These are phyloP conservation scores for Hycleus cichorii DNA, from an alignment of 1,140 invertebrate genomes.

Conservation along the genomic window DNA sequence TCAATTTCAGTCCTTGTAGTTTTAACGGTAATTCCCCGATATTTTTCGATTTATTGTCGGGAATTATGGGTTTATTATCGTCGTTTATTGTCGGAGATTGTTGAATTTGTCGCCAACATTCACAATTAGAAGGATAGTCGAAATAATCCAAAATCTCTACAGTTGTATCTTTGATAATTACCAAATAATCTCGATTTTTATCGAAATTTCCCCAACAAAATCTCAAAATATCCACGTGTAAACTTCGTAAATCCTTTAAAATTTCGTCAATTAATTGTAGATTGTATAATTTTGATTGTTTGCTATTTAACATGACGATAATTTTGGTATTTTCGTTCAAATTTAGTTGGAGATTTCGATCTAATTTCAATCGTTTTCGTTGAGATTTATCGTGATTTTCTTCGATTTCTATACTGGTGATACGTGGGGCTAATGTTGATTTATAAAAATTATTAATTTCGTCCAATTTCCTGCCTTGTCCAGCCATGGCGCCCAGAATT, in stretches of 20 bases:
- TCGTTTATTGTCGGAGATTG: background rate
- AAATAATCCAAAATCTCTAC: constrained; percentile 39
- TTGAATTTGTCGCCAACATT: constrained; percentile 17
- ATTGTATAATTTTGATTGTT: background rate
- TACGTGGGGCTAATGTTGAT: too few relatives aligned
- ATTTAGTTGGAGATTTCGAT: background rate
- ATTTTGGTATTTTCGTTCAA: background rate
- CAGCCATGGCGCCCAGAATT: constrained; percentile 62
- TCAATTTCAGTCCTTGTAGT: constrained; percentile 35
- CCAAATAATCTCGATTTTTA: constrained; percentile 42
- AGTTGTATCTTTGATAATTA: constrained; percentile 47
- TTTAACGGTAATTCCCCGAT: background rate
- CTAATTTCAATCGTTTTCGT: too few relatives aligned
- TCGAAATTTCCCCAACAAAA: constrained; percentile 50
- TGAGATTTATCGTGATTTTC: too few relatives aligned
- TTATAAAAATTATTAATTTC: too few relatives aligned
- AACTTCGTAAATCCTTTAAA: background rate
- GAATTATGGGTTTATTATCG: background rate
- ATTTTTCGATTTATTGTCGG: background rate
- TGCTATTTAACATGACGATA: background rate
- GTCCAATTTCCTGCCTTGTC: constrained; percentile 38
- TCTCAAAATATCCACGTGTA: constrained; percentile 42
- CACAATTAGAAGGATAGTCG: constrained; percentile 38
- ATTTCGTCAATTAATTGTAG: background rate
- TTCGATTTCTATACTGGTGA: too few relatives aligned